A percentile compares a stretch with the other conserved stretches of the same genome.
These are phyloP conservation scores for Procambarus virginalis DNA, from an alignment of 1,140 invertebrate genomes.

Conservation along the genomic window DNA sequence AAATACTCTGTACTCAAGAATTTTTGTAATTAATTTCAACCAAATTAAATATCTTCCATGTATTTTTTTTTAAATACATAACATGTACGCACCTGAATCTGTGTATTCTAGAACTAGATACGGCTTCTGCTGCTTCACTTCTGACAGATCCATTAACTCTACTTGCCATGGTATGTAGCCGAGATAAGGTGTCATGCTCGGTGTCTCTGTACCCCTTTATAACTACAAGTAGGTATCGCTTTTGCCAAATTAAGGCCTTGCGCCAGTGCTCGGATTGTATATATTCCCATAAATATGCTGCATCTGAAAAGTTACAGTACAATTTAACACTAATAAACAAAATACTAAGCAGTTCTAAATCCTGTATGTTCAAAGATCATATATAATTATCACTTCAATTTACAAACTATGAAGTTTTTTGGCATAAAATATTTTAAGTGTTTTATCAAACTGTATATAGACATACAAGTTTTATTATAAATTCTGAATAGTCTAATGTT, in stretches of 20 bases:
- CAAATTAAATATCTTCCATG: too few species aligned
- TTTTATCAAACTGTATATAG: not conserved
- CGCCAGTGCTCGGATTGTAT: constrained; percentile 21
- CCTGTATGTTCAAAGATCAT: too few species aligned
- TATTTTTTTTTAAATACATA: not conserved
- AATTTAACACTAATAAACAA: not conserved
- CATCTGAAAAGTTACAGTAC: not conserved
- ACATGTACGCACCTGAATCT: constrained; percentile 20
- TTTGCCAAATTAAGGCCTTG: constrained; percentile 43
- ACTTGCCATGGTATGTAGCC: constrained; percentile 25
- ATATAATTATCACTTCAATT: too few species aligned
- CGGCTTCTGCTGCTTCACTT: too few species aligned
- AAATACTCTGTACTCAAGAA: too few species aligned
- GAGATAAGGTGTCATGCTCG: constrained; percentile 21
- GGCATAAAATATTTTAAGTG: too few species aligned
- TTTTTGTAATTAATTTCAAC: too few species aligned
- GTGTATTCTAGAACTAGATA: not conserved
- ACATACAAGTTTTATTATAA: not conserved
- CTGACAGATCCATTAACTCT: not conserved
- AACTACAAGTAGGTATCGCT: constrained; percentile 36
- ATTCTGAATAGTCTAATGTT: not conserved
- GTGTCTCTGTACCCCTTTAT: constrained; percentile 28
- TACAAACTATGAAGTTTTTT: too few species aligned
- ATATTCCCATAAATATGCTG: constrained; percentile 46
- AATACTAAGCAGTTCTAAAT: too few species aligned